A percentile compares a stretch with the other conserved stretches of the same genome.
phyloP scores from a whole-genome alignment of 2,888 invertebrate species.

The Myathropa florea region DNA sequence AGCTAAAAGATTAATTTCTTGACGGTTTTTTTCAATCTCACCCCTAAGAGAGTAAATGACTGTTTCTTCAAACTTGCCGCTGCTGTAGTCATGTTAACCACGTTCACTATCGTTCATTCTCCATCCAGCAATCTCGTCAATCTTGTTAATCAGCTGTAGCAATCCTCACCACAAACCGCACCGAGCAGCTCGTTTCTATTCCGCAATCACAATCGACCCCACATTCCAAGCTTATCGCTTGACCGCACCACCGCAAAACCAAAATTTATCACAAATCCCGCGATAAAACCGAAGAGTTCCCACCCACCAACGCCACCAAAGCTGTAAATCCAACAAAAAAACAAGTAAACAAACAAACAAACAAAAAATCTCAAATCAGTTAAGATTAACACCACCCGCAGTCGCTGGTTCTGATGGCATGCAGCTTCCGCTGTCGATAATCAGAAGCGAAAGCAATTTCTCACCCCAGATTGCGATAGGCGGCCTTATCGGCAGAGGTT shows the following conservation, averaged over 20 bases:
- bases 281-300: neutral
- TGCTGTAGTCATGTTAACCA: too few species aligned
- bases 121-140: neutral
- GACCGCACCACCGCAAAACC: neutral
- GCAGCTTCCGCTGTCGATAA: conserved; percentile 58
- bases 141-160: neutral
- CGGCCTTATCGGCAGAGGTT: neutral
- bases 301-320: neutral
- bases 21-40: too few species aligned
- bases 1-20: too few species aligned
- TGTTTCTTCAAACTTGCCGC: too few species aligned
- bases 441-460: neutral
- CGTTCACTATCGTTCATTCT: too few species aligned
- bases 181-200: neutral
- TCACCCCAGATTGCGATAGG: neutral
- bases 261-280: neutral
- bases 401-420: neutral
- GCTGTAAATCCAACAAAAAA: neutral
- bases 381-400: neutral
- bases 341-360: neutral
- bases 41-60: too few species aligned
- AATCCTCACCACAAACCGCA: neutral
- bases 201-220: neutral
- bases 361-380: conserved; percentile 31
- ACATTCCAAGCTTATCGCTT: neutral